These are phyloP conservation scores for Exaiptasia diaphana DNA, from an alignment of 64 coral and sea anemone genomes.

Conservation along the genomic window DNA sequence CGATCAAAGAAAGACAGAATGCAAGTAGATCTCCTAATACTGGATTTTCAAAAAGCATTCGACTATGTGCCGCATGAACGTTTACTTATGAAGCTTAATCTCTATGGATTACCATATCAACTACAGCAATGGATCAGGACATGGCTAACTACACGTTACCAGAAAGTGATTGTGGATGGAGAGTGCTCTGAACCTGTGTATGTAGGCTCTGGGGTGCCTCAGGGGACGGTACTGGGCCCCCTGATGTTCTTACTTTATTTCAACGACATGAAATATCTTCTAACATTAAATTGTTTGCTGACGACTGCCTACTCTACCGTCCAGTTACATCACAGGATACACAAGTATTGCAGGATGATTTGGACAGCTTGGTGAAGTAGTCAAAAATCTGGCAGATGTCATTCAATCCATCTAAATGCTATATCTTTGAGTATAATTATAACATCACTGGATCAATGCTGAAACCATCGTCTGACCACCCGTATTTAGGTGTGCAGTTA, in stretches of 20 bases:
- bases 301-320: neutral
- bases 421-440: neutral
- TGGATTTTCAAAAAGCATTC: neutral
- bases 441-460: neutral
- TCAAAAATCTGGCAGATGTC: neutral
- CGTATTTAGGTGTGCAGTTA: slow-evolving; percentile 34
- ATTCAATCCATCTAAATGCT: neutral
- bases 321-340: neutral
- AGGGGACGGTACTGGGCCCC: neutral
- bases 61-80: neutral
- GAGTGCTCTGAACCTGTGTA: neutral
- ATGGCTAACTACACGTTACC: slow-evolving; percentile 12
- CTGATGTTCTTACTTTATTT: neutral
- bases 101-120: neutral
- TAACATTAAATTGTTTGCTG: neutral
- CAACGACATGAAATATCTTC: neutral
- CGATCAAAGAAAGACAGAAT: neutral
- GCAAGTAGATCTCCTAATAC: slow-evolving; percentile 5
- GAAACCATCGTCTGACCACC: slow-evolving; percentile 21
- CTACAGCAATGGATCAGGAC: slow-evolving; percentile 7
- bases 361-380: neutral
- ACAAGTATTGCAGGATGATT: neutral
- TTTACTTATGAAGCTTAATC: neutral
- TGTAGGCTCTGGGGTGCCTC: neutral
- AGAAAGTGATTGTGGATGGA: neutral